Percentiles rank a stretch among this genome's conserved stretches.
Conservation (phyloP, 1,140 invertebrate genomes). For the Capitella teleta region DNA sequence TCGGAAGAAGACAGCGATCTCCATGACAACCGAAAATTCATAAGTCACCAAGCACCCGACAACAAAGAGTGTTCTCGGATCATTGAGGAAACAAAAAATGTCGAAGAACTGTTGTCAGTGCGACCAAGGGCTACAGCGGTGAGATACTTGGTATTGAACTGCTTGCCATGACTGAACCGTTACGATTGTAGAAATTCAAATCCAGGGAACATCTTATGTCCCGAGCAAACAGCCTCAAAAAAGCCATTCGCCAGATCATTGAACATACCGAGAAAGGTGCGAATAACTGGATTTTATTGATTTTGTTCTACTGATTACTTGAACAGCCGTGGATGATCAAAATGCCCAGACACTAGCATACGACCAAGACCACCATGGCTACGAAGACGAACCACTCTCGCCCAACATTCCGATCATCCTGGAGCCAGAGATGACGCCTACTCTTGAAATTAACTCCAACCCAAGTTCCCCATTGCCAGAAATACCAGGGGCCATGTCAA, state of each 20-base stretch:
- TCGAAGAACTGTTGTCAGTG: too few relatives aligned
- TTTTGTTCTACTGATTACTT: neutral
- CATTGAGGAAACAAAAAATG: too few relatives aligned
- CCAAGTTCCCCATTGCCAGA: too few relatives aligned
- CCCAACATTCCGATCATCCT: too few relatives aligned
- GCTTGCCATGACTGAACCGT: too few relatives aligned
- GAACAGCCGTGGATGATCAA: slow-evolving; percentile 44
- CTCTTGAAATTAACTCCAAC: too few relatives aligned
- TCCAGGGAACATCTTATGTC: slow-evolving; percentile 47
- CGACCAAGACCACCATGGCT: neutral
- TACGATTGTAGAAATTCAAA: neutral
- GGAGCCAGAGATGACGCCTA: too few relatives aligned
- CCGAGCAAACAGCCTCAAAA: slow-evolving; percentile 70
- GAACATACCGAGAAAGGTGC: slow-evolving; percentile 62
- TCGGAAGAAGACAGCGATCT: slow-evolving; percentile 42
- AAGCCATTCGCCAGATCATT: slow-evolving; percentile 69
- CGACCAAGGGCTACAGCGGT: too few relatives aligned
- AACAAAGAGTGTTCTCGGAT: too few relatives aligned
- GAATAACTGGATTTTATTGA: neutral
- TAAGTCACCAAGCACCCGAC: too few relatives aligned
- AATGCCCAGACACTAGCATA: slow-evolving; percentile 38
- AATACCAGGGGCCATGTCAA: too few relatives aligned
- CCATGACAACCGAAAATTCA: neutral
- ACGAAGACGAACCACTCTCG: too few relatives aligned
- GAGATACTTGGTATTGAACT: neutral